phyloP scores from a whole-genome alignment of 2,888 invertebrate genomes.

The Ptilodon capucinus region DNA sequence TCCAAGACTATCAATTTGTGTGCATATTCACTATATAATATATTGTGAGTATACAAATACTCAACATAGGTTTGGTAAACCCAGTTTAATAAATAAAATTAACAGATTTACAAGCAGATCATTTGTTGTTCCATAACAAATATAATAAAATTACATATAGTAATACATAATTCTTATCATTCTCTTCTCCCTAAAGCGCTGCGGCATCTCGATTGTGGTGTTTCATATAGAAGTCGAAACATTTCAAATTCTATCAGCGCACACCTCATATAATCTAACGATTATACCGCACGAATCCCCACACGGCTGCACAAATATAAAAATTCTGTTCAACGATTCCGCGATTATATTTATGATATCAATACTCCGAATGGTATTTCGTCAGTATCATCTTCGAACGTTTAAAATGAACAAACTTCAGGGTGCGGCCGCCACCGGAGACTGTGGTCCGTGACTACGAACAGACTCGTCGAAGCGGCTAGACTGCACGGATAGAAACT shows the following conservation, averaged over 20 bases:
- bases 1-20: conserved; percentile 39
- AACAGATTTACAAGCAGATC: conserved; percentile 13
- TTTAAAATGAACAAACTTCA: conserved; percentile 5
- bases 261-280: conserved; percentile 23
- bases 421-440: neutral
- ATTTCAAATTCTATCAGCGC: conserved; percentile 7
- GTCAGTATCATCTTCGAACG: conserved; percentile 24
- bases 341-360: conserved; percentile 22
- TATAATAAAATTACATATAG: conserved; percentile 5
- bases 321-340: conserved; percentile 14
- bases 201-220: conserved; percentile 1
- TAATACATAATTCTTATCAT: conserved; percentile 23
- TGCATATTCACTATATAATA: conserved; percentile 20
- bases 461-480: conserved; percentile 1
- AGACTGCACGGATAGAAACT: conserved; percentile 19
- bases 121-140: conserved; percentile 3
- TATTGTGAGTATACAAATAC: conserved; percentile 31
- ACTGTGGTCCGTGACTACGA: neutral
- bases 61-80: conserved; percentile 15
- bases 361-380: conserved; percentile 32
- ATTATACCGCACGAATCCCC: conserved; percentile 9
- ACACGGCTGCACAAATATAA: conserved; percentile 13
- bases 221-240: conserved; percentile 11
- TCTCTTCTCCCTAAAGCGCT: conserved; percentile 5
- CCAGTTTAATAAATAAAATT: conserved; percentile 19